These are phyloP conservation scores for Melipona quadrifasciata DNA, from an alignment of 1,140 invertebrate species.

Conservation along the genomic window DNA sequence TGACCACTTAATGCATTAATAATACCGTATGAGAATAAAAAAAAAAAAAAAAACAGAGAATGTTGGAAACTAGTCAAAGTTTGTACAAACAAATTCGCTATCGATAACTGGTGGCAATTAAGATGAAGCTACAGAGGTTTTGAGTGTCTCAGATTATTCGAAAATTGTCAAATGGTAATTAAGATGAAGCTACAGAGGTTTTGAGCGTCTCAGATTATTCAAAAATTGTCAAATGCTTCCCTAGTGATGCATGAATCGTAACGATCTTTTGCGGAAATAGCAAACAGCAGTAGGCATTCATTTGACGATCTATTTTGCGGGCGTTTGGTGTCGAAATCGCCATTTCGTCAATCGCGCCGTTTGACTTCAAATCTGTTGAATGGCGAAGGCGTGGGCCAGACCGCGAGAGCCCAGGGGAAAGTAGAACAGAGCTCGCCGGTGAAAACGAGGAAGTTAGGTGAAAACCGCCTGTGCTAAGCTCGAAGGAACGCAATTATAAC, in stretches of 20 bases:
- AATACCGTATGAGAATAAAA: no score
- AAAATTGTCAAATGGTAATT: no score
- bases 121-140: background rate
- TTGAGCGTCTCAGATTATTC: no score
- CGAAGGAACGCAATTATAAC: slow-evolving; percentile 69
- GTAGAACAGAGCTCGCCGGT: slow-evolving; percentile 71
- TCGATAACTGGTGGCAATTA: background rate
- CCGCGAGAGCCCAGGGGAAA: slow-evolving; percentile 68
- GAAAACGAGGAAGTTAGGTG: slow-evolving; percentile 76
- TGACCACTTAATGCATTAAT: background rate
- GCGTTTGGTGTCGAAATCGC: background rate
- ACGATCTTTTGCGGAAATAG: background rate
- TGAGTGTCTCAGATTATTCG: no score
- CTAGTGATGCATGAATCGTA: background rate
- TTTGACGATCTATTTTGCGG: background rate
- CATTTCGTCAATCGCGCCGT: slow-evolving; percentile 31
- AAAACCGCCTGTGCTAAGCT: slow-evolving; percentile 65
- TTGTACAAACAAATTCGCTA: background rate
- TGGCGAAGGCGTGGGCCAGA: slow-evolving; percentile 56
- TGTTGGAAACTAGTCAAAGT: no score
- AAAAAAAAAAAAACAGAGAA: no score
- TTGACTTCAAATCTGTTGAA: slow-evolving; percentile 38
- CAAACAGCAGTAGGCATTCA: background rate
- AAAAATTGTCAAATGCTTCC: no score
- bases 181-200: background rate